Evolutionary conservation across 2,797 vertebrate species (phyloP).

Genomic region (Rhabdophis nuchalis): DNA sequence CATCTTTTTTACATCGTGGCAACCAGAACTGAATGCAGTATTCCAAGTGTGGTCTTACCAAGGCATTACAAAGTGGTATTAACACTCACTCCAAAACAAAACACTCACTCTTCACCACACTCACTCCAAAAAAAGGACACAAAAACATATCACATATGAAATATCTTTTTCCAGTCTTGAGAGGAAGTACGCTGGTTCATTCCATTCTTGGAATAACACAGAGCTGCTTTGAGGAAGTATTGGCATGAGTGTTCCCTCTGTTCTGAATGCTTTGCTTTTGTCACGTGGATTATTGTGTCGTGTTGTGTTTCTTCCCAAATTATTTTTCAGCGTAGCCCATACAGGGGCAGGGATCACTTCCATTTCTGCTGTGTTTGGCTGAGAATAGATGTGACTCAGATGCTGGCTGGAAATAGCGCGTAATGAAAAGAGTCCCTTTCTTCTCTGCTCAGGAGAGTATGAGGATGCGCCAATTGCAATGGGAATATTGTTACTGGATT

Average conservation of each 20-base stretch:
- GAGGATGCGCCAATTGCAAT: neutral
- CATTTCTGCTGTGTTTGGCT: neutral
- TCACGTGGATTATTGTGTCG: neutral
- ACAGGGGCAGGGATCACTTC: neutral
- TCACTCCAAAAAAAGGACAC: neutral
- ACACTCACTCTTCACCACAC: neutral
- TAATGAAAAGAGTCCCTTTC: neutral
- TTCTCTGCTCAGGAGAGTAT: neutral
- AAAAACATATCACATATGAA: neutral
- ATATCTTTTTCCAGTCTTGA: neutral
- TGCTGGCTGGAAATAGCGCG: neutral
- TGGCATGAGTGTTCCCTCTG: neutral
- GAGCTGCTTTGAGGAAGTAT: neutral
- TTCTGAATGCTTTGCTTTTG: neutral
- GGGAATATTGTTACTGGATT: neutral
- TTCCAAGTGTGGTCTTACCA: too few relatives aligned
- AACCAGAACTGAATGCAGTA: too few relatives aligned
- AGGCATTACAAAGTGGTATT: too few relatives aligned
- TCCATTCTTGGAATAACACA: neutral
- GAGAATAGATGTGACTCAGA: neutral
- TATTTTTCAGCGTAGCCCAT: neutral
- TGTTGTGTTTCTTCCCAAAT: neutral
- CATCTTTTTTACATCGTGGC: too few relatives aligned
- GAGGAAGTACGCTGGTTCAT: neutral
- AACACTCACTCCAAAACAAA: too few relatives aligned